Conservation (phyloP, 2,888 invertebrate species). For the Parnassius orleans region DNA sequence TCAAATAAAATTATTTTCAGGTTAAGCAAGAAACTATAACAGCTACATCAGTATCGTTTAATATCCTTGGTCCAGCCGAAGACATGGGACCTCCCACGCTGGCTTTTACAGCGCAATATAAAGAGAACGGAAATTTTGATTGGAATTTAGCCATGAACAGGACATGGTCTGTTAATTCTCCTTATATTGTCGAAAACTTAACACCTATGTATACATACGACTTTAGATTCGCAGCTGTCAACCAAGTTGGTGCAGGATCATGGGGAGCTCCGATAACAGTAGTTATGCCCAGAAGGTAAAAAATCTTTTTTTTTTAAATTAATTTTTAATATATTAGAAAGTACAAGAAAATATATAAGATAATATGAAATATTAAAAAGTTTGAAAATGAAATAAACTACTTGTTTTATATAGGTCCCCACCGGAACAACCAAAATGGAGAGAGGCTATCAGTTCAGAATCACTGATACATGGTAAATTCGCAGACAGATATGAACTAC, state of each 20-base stretch:
- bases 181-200: conserved; percentile 90
- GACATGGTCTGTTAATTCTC: conserved; percentile 90
- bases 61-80: conserved; percentile 87
- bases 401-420: conserved; percentile 72
- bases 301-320: background rate
- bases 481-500: conserved; percentile 89
- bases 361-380: too few species aligned
- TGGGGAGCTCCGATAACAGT: conserved; percentile 85
- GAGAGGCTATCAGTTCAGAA: conserved; percentile 66
- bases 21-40: conserved; percentile 86
- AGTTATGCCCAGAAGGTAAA: conserved; percentile 85
- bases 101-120: conserved; percentile 88
- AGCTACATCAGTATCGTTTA: conserved; percentile 92
- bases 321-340: background rate
- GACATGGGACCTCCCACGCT: conserved; percentile 88
- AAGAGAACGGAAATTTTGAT: conserved; percentile 82
- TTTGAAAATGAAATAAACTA: background rate
- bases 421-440: conserved; percentile 84
- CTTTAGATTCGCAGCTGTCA: conserved; percentile 92
- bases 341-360: too few species aligned
- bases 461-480: conserved; percentile 78
- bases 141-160: conserved; percentile 87
- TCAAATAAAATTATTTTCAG: conserved; percentile 49
- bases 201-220: conserved; percentile 88
- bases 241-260: conserved; percentile 89